Base-by-base conservation (phyloP, 2,888 invertebrate species). In the Metellina segmentata region DNA sequence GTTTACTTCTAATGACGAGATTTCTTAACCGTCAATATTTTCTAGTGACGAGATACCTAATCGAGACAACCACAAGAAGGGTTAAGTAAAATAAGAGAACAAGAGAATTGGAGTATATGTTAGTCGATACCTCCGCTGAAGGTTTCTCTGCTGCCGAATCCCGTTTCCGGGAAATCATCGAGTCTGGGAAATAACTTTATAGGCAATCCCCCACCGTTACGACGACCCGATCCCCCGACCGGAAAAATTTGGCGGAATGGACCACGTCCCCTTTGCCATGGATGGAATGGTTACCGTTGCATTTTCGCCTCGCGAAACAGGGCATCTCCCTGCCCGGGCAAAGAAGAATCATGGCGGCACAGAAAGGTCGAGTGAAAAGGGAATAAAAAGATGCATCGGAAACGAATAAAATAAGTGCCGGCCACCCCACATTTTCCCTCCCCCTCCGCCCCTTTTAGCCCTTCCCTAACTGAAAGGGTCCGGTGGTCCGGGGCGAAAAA, bases 351-450 rank as follows among this genome's bases (percentile, higher is more conserved):
- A 20, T 51, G 34, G n/a, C 72, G 11, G n/a, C 71, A 19, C 49
- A 51, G n/a, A 82, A 82, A 82, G 82, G 48, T 51, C 48, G 71
- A 72, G 87, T 8, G 72, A 48, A 71, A 51, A 72, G 79, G 49
- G 86, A 72, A 87, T 87, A 87, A 87, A 85, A 79, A 87, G 87
- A 81, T 88, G 88, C 81, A 88, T 88, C 81, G 81, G 74, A 52
- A 52, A 85, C 71, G 85, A 85, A 88, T 88, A 88, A 81, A 88
- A 88, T 81, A 88, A 88, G 88, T 61, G 88, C 53, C 53, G 78
- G 72, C 81, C 88, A 88, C 75, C 16, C 19, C 34, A 11, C 49
- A 70, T 77, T 75, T 85, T 75, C 70, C 51, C 70, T n/a, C 51
- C 20, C 49, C 61, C 9, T 20, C 16, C 52, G 34, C 34, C 34